A percentile compares a stretch with the other conserved stretches of the same genome.
Conservation (phyloP, 2,113 vertebrate species). For the Atlantisia rogersi region DNA sequence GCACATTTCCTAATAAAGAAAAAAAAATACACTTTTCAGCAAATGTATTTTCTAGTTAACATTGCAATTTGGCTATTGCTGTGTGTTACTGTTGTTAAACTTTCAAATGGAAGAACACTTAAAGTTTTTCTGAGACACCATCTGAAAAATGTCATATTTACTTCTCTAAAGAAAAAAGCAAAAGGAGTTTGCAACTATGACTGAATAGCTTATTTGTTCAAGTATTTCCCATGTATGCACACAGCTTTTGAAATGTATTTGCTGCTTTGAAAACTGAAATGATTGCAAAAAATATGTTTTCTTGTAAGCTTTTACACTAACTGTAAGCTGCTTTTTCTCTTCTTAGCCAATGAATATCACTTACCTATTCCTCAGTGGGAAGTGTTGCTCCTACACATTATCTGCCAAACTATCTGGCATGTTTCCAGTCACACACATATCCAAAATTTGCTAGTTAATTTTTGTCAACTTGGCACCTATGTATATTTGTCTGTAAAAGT, state of each 20-base stretch:
- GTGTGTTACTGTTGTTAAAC: not conserved
- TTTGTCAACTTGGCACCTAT: not conserved
- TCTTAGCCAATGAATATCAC: not conserved
- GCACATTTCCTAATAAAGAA: not conserved
- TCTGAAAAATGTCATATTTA: not conserved
- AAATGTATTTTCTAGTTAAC: not conserved
- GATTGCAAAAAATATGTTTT: not conserved
- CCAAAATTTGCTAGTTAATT: constrained; percentile 38
- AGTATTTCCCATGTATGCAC: not conserved
- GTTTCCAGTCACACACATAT: not conserved
- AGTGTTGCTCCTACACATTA: not conserved
- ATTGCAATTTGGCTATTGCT: not conserved
- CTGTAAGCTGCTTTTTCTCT: not conserved
- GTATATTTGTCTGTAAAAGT: constrained; percentile 33
- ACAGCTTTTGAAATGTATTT: not conserved
- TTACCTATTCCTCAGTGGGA: constrained; percentile 24
- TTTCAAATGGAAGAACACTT: not conserved
- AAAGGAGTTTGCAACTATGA: not conserved
- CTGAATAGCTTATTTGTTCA: not conserved
- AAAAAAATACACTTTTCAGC: not conserved
- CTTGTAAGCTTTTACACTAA: not conserved
- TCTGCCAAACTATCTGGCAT: not conserved
- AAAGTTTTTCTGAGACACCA: not conserved
- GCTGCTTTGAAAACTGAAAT: not conserved
- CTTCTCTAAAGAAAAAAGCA: not conserved